Percentiles rank a stretch among this genome's conserved stretches.
These are phyloP conservation scores for Sphaerophoria taeniata DNA, from an alignment of 2,888 invertebrate genomes.

Conservation along the genomic window DNA sequence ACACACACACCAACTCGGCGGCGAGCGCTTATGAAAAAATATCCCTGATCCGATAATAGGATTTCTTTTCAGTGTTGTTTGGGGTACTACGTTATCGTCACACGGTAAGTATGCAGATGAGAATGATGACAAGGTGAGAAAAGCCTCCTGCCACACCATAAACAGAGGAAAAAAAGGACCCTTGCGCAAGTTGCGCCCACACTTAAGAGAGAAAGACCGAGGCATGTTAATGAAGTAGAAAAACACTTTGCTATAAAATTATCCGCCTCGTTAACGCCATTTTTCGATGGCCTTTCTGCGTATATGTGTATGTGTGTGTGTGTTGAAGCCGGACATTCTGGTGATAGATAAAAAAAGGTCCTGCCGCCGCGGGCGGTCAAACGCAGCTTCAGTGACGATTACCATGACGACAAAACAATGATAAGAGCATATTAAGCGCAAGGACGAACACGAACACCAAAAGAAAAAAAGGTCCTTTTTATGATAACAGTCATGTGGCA, in stretches of 20 bases:
- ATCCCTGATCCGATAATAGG: slow-evolving; percentile 71
- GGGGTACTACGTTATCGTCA: slow-evolving; percentile 29
- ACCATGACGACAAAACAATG: slow-evolving; percentile 69
- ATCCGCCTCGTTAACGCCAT: slow-evolving; percentile 74
- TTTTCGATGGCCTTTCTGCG: slow-evolving; percentile 51
- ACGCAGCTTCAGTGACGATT: slow-evolving; percentile 57
- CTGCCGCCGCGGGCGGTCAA: slow-evolving; percentile 56
- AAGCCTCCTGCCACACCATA: slow-evolving; percentile 27
- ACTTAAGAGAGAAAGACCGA: neutral
- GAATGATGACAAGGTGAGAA: slow-evolving; percentile 63
- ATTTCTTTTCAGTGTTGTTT: slow-evolving; percentile 41
- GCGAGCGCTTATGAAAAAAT: neutral
- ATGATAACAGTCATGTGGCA: slow-evolving; percentile 58
- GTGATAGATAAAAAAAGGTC: slow-evolving; percentile 45
- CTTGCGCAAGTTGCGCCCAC: slow-evolving; percentile 21
- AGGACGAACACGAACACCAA: neutral
- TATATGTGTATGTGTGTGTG: slow-evolving; percentile 16
- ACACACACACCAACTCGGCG: neutral
- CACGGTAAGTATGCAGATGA: slow-evolving; percentile 63
- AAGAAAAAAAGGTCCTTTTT: slow-evolving; percentile 47
- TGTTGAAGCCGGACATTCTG: slow-evolving; percentile 37
- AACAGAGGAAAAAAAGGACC: slow-evolving; percentile 34
- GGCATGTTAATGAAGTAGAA: slow-evolving; percentile 74
- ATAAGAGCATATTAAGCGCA: slow-evolving; percentile 35
- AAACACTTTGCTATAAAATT: slow-evolving; percentile 74